phyloP scores from a whole-genome alignment of 1,140 invertebrate genomes.

The Drosophila seguyi region DNA sequence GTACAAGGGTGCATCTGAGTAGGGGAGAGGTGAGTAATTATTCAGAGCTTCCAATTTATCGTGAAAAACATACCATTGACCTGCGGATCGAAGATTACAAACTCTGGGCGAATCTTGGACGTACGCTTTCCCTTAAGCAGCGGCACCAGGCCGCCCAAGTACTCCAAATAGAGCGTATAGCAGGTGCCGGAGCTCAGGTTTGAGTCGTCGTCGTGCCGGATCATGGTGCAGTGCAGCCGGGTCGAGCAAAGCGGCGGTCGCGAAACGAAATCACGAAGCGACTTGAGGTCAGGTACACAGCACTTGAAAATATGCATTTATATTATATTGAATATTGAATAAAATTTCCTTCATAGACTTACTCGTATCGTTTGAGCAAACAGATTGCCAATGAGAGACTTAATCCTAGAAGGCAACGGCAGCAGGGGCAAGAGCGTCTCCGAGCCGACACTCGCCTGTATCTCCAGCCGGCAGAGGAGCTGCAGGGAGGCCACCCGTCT shows the following conservation, averaged over 20 bases:
- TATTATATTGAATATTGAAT: neutral
- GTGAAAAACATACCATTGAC: constrained; percentile 87
- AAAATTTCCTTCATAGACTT: constrained; percentile 65
- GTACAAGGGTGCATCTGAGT: constrained; percentile 71
- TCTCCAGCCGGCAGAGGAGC: constrained; percentile 92
- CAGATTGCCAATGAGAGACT: constrained; percentile 93
- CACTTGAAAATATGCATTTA: constrained; percentile 88
- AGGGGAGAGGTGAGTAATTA: neutral
- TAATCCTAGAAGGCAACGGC: constrained; percentile 94
- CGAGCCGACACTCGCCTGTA: constrained; percentile 88
- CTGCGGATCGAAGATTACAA: constrained; percentile 98
- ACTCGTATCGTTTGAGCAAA: constrained; percentile 98
- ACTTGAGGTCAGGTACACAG: constrained; percentile 95
- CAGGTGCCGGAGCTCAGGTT: constrained; percentile 90
- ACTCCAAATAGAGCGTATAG: constrained; percentile 98
- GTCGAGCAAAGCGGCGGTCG: constrained; percentile 93
- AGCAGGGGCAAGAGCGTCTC: constrained; percentile 89
- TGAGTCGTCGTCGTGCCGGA: constrained; percentile 94
- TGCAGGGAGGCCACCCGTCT: constrained; percentile 95
- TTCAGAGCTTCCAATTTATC: neutral
- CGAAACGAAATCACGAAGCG: constrained; percentile 96
- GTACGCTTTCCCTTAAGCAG: constrained; percentile 97
- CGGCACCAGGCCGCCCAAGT: constrained; percentile 97
- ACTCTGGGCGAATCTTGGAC: constrained; percentile 98
- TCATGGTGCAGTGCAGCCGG: constrained; percentile 97